These are phyloP conservation scores for Nomada fucata DNA, from an alignment of 2,888 invertebrate genomes.

Conservation along the genomic window DNA sequence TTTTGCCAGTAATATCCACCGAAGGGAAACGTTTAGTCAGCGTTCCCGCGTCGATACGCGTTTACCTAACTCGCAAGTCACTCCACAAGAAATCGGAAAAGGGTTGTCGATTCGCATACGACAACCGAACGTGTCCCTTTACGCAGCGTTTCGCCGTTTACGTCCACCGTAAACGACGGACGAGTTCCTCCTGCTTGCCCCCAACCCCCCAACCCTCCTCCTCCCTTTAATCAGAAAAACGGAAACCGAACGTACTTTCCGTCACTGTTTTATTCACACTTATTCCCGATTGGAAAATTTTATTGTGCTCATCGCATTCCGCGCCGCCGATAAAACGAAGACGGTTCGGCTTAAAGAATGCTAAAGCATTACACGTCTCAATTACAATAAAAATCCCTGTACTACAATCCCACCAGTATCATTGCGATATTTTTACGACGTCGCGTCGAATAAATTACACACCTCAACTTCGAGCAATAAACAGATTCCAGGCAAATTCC, in stretches of 20 bases:
- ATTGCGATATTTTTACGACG: too few relatives aligned
- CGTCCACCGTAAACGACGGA: slow-evolving; percentile 66
- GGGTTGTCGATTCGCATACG: slow-evolving; percentile 48
- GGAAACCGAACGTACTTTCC: too few relatives aligned
- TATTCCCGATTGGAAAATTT: background rate
- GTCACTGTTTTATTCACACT: background rate
- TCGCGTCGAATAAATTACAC: too few relatives aligned
- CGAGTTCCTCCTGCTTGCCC: slow-evolving; percentile 28
- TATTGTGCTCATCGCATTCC: background rate
- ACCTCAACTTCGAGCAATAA: too few relatives aligned
- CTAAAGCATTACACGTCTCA: too few relatives aligned
- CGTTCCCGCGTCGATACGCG: slow-evolving; percentile 33
- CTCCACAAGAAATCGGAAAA: slow-evolving; percentile 47
- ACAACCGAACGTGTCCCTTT: slow-evolving; percentile 38
- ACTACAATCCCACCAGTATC: too few relatives aligned
- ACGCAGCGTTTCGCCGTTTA: slow-evolving; percentile 63
- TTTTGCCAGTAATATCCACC: slow-evolving; percentile 55
- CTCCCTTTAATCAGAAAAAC: background rate
- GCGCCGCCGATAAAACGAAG: too few relatives aligned
- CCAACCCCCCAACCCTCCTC: too few relatives aligned
- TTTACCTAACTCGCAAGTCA: slow-evolving; percentile 36
- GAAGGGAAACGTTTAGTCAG: slow-evolving; percentile 60
- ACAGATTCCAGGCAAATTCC: background rate
- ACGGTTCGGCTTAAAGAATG: too few relatives aligned
- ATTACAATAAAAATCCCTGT: too few relatives aligned